Base-by-base conservation (phyloP, 2,888 invertebrate species). In the Tholera decimalis region DNA sequence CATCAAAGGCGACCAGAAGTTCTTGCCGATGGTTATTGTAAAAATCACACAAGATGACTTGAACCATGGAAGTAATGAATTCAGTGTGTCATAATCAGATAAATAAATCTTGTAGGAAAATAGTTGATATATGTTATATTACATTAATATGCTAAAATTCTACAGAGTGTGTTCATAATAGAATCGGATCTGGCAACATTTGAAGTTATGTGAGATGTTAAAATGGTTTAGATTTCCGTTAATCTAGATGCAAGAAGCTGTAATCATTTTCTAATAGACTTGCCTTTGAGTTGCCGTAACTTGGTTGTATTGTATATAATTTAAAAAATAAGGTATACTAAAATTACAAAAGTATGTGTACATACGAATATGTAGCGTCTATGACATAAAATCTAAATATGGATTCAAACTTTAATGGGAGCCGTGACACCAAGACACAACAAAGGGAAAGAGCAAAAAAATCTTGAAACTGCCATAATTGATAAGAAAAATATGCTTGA, bases 181-280 rank as follows among this genome's bases (percentile, higher is more conserved):
- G n/a, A n/a, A n/a, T 65, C 33, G 41, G 47, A 22, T 33, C 54
- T 54, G 37, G 47, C 18, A 55, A 55, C 43, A 67, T 30, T 50
- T 18, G 18, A 39, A 56, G 33, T 73, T 55, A 54, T 55, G 20
- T 22, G 18, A 37, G 30, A 43, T 66, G 54, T 73, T 30, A 43
- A 50, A 73, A 68, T 53, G 65, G 67, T 73, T 69, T 73, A 74
- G 49, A 66, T 55, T 69, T 43, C 15, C 47, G 18, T n/a, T 49
- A 69, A 74, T 69, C 67, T 66, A 50, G 67, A 55, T 73, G 73
- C 41, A n/a, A 73, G 53, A 37, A 60, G 66, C 30, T 73, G 41
- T 47, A 73, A 53, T 73, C 41, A 49, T 49, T 15, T 49, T 37
- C 37, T 73, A 55, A 73, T 55, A 76, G 43, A 69, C 35, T 39